A percentile compares a stretch with the other conserved stretches of the same genome.
Conservation (phyloP, 1,140 invertebrate species). For the Microplitis mediator region DNA sequence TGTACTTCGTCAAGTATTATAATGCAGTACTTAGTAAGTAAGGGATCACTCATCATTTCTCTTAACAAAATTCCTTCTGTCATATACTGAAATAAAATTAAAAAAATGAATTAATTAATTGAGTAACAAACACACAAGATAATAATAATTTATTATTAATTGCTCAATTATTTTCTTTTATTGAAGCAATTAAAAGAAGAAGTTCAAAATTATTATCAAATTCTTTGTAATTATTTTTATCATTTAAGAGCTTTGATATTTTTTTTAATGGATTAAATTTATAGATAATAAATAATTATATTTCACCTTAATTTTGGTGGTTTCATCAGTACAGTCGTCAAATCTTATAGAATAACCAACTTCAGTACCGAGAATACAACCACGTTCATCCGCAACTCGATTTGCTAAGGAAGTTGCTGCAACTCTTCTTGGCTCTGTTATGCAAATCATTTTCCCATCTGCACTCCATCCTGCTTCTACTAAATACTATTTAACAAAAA, state of each 20-base stretch:
- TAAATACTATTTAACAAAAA: slow-evolving; percentile 74
- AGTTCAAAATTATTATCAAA: too few species aligned
- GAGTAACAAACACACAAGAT: too few species aligned
- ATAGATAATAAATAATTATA: background rate
- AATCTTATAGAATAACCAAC: slow-evolving; percentile 96
- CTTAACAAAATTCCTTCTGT: slow-evolving; percentile 94
- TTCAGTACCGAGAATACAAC: slow-evolving; percentile 75
- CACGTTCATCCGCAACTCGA: slow-evolving; percentile 89
- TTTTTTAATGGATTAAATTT: too few species aligned
- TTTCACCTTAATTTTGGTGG: slow-evolving; percentile 85
- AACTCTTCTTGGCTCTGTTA: slow-evolving; percentile 91
- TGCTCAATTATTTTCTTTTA: too few species aligned
- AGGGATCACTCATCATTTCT: slow-evolving; percentile 94
- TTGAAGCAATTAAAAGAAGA: too few species aligned
- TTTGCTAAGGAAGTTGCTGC: slow-evolving; percentile 88
- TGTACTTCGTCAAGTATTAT: slow-evolving; percentile 97
- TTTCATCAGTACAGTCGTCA: slow-evolving; percentile 74
- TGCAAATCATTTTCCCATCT: slow-evolving; percentile 75
- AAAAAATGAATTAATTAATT: background rate
- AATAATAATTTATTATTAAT: too few species aligned
- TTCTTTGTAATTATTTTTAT: too few species aligned
- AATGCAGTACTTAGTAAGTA: slow-evolving; percentile 86
- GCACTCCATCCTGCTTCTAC: slow-evolving; percentile 87
- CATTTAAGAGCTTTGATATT: too few species aligned
- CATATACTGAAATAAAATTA: slow-evolving; percentile 75